These are phyloP conservation scores for Acanthosoma haemorrhoidale DNA, from an alignment of 2,888 invertebrate genomes.

Conservation along the genomic window DNA sequence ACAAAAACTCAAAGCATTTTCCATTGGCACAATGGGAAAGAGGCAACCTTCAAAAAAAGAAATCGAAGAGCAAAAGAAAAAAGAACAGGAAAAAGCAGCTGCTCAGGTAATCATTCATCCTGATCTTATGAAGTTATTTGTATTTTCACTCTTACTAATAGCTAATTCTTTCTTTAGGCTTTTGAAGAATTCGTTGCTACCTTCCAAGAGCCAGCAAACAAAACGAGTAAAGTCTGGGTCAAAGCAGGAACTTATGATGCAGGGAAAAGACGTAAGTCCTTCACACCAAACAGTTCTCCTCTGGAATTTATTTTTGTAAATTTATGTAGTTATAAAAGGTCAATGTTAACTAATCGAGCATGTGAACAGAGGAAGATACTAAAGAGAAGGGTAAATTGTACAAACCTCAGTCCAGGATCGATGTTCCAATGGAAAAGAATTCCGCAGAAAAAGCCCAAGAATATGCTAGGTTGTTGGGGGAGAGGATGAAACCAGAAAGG, in stretches of 20 bases:
- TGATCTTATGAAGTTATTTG: conserved; percentile 1
- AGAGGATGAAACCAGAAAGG: conserved; percentile 57
- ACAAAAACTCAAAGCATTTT: conserved; percentile 70
- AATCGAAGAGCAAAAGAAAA: conserved; percentile 77
- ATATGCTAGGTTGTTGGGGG: conserved; percentile 59
- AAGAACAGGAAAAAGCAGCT: conserved; percentile 84
- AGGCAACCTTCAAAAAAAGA: conserved; percentile 73
- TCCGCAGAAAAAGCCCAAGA: conserved; percentile 64
- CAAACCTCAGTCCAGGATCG: conserved; percentile 75
- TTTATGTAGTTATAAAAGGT: conserved; percentile 18
- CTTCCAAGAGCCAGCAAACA: conserved; percentile 81
- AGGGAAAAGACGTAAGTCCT: conserved; percentile 72
- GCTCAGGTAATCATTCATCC: conserved; percentile 62
- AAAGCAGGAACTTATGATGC: conserved; percentile 97
- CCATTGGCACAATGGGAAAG: conserved; percentile 68
- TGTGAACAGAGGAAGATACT: conserved; percentile 70
- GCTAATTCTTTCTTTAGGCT: conserved; percentile 53
- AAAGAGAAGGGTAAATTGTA: conserved; percentile 86
- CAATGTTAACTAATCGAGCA: conserved; percentile 35
- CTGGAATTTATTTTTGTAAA: conserved; percentile 22
- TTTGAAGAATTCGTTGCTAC: conserved; percentile 97
- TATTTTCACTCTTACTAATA: neutral
- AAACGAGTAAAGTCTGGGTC: conserved; percentile 87
- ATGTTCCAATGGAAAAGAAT: conserved; percentile 52
- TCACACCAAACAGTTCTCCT: conserved; percentile 13